A percentile compares a stretch with the other conserved stretches of the same genome.
phyloP scores from a whole-genome alignment of 2,888 invertebrate species.

The Drosophila pseudotalamancana region DNA sequence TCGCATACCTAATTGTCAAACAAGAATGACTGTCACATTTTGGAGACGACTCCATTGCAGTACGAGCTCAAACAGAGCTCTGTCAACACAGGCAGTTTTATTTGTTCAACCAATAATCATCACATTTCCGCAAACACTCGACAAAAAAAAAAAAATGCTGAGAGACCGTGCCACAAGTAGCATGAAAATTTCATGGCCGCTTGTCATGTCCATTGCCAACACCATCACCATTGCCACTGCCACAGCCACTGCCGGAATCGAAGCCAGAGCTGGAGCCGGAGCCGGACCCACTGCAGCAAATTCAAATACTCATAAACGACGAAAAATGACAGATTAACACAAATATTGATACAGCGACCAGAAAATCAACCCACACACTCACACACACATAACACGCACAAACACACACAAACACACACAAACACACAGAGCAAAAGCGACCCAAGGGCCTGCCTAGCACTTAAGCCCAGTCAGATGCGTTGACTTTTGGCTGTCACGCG shows the following conservation, averaged over 20 bases:
- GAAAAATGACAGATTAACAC: slow-evolving; percentile 80
- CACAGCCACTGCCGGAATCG: slow-evolving; percentile 26
- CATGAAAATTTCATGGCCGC: slow-evolving; percentile 70
- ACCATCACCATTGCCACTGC: slow-evolving; percentile 15
- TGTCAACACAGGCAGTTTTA: slow-evolving; percentile 52
- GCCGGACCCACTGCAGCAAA: slow-evolving; percentile 51
- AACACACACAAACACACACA: slow-evolving; percentile 3
- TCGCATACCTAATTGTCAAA: slow-evolving; percentile 14
- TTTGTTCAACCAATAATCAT: slow-evolving; percentile 76
- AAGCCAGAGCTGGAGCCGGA: not conserved
- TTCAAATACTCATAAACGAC: slow-evolving; percentile 78
- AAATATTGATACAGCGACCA: slow-evolving; percentile 73
- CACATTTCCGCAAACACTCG: slow-evolving; percentile 75
- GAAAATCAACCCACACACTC: slow-evolving; percentile 24
- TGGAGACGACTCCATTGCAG: slow-evolving; percentile 39
- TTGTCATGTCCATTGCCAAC: slow-evolving; percentile 27
- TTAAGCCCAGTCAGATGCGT: slow-evolving; percentile 56
- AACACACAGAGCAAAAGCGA: not conserved
- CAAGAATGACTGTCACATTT: slow-evolving; percentile 29
- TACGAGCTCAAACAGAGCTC: slow-evolving; percentile 27
- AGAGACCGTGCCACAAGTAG: slow-evolving; percentile 29
- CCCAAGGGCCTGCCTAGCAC: slow-evolving; percentile 44
- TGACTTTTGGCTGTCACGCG: slow-evolving; percentile 64
- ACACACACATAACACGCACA: too few species aligned
- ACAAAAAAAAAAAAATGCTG: not conserved